phyloP scores from a whole-genome alignment of 2,888 invertebrate genomes.

The Thalpophila matura region DNA sequence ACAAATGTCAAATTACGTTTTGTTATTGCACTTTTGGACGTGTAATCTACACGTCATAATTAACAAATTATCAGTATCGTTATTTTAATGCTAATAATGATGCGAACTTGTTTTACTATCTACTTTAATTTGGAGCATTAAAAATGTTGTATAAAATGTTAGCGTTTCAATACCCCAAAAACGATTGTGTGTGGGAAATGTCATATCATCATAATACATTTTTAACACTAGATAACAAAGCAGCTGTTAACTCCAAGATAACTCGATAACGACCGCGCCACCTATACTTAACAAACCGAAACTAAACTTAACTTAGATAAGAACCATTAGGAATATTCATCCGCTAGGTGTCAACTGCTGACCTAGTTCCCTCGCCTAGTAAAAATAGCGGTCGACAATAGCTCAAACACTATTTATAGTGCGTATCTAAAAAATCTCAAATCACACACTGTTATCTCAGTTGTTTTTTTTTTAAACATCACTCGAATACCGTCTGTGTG shows the following conservation, averaged over 20 bases:
- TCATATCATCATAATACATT: background rate
- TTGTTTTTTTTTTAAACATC: conserved; percentile 70
- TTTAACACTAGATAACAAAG: background rate
- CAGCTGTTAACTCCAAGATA: conserved; percentile 37
- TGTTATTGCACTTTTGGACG: conserved; percentile 26
- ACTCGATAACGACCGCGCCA: conserved; percentile 63
- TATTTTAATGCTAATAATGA: background rate
- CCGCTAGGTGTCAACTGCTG: conserved; percentile 79
- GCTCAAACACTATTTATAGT: conserved; percentile 90
- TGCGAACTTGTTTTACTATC: background rate
- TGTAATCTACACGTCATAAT: background rate
- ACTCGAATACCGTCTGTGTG: conserved; percentile 58
- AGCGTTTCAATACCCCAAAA: background rate
- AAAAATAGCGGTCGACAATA: conserved; percentile 89
- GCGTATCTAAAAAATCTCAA: conserved; percentile 84
- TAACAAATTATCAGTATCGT: background rate
- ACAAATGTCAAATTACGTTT: conserved; percentile 39
- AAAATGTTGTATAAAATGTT: background rate
- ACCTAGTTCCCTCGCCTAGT: conserved; percentile 87
- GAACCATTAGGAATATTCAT: conserved; percentile 65
- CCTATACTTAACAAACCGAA: conserved; percentile 60
- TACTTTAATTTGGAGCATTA: too few species aligned
- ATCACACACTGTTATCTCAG: conserved; percentile 78
- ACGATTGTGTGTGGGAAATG: background rate
- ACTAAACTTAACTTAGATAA: conserved; percentile 67